Evolutionary conservation across 2,113 vertebrate species (phyloP).

Genomic region (Eulacestoma nigropectus): DNA sequence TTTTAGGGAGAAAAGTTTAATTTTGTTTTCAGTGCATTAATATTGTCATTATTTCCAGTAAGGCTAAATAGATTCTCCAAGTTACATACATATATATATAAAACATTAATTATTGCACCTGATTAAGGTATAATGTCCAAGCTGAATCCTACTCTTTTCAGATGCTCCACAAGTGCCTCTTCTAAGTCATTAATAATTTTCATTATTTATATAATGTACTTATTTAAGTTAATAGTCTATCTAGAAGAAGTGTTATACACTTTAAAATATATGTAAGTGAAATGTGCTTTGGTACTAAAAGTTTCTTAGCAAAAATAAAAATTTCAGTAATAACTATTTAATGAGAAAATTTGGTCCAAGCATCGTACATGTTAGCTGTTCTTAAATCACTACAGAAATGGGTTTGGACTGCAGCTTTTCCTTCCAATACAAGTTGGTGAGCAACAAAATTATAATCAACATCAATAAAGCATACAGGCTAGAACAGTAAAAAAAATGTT

Average conservation of each 20-base stretch:
- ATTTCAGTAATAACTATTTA: neutral
- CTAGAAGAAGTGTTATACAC: neutral
- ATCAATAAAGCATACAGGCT: conserved; percentile 32
- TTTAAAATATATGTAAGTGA: neutral
- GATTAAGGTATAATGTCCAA: neutral
- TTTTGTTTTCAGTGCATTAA: neutral
- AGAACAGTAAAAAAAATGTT: conserved; percentile 38
- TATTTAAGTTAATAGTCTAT: neutral
- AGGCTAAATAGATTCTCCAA: neutral
- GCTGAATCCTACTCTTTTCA: neutral
- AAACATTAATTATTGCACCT: neutral
- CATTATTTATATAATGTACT: neutral
- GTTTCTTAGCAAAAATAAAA: neutral
- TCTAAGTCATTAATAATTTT: neutral
- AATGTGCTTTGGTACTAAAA: neutral
- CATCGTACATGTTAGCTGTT: neutral
- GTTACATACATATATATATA: neutral
- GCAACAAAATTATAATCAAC: conserved; percentile 54
- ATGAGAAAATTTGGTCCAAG: conserved; percentile 6
- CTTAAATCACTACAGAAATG: conserved; percentile 41
- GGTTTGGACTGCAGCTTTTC: conserved; percentile 31
- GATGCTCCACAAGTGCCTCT: neutral
- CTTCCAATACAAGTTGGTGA: conserved; percentile 49
- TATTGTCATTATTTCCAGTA: neutral
- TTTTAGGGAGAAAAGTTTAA: neutral